Evolutionary conservation across 2,113 vertebrate species (phyloP).

Genomic region (Grammomys dolichurus): DNA sequence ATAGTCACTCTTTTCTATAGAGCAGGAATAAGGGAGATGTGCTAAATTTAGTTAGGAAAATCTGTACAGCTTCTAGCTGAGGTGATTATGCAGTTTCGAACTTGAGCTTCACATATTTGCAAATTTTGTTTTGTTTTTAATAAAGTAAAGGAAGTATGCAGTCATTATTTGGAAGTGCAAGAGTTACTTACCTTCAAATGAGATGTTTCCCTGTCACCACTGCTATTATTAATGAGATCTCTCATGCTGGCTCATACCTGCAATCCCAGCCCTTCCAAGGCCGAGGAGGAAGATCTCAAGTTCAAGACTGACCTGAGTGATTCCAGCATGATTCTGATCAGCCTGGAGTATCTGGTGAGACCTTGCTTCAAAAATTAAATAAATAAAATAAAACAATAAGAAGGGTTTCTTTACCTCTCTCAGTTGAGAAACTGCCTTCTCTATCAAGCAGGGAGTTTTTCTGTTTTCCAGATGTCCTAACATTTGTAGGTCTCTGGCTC

Average conservation of each 20-base stretch:
- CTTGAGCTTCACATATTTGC: neutral
- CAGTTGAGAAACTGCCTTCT: slow-evolving; percentile 25
- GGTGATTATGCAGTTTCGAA: neutral
- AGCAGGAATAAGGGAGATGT: neutral
- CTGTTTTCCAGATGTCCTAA: neutral
- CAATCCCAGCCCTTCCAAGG: neutral
- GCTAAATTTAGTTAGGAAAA: neutral
- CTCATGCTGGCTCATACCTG: neutral
- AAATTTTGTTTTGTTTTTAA: neutral
- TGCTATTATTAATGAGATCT: neutral
- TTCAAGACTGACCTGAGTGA: neutral
- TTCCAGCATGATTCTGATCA: too few relatives aligned
- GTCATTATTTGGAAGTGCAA: slow-evolving; percentile 28
- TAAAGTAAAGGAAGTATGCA: neutral
- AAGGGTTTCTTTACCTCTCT: neutral
- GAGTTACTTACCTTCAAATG: slow-evolving; percentile 29
- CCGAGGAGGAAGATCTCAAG: neutral
- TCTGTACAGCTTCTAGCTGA: neutral
- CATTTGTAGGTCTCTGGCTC: neutral
- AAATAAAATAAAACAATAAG: neutral
- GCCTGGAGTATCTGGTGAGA: neutral
- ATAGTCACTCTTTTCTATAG: neutral
- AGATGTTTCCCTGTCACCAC: neutral
- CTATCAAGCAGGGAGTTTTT: neutral
- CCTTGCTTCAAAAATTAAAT: neutral